Base-by-base conservation (phyloP, 2,888 invertebrate species). In the Neocrepidodera transversa region DNA sequence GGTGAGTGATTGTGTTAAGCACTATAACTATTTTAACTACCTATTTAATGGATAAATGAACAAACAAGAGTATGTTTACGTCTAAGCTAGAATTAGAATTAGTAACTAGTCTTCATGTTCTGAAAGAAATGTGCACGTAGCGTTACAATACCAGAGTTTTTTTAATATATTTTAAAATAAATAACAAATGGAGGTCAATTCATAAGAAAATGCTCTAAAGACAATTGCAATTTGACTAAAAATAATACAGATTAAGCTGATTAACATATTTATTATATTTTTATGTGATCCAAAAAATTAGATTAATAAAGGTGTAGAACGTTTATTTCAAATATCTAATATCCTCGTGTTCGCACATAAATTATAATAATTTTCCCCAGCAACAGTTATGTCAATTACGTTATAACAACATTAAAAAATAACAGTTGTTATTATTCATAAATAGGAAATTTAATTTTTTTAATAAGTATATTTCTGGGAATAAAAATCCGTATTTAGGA, bases 41-140 rank as follows among this genome's bases (percentile, higher is more conserved):
- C 26, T 7, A 45, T 45, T 45, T 45, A 26, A 45, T 45, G 54
- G 36, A 45, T 54, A 54, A 54, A 45, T 54, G 45, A 54, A 54
- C 43, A 42, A 30, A 50, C 23, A 50, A 50, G 28, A 45, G 16
- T 30, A 38, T 51, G 51, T 51, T 28, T 43, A 14, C 23, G 35
- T 36, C 30, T 28, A 55, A 36, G 30, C 28, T 55, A 48, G 28
- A 28, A 40, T 23, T 13, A 20, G 16, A 32, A 49, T 38, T 51
- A 51, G 28, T 38, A 6, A 10, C 26, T 51, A 11, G 40, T 40
- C 16, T 50, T 50, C 26, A 28, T 38, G 38, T 50, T 20, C 50
- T 51, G 18, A n/a, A 40, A 40, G 28, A 45, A 45, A 45, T 26
- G 16, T 45, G 8, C 45, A 23, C 4, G 35, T 35, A 38, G 38